Evolutionary conservation across 2,113 vertebrate species (phyloP).

Genomic region (Plecotus auritus): DNA sequence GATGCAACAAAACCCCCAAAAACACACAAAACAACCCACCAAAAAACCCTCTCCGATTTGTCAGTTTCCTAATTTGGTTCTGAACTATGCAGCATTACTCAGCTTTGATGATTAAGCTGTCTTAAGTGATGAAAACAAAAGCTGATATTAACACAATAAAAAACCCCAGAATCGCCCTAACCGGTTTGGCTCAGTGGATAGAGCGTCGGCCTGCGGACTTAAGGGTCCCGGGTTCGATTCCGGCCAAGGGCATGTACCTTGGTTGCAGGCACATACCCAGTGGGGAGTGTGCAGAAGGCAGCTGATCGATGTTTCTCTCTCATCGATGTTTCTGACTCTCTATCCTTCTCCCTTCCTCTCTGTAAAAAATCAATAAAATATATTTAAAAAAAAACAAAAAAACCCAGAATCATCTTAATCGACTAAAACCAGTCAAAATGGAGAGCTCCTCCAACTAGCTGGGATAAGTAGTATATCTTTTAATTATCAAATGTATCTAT

Average conservation of each 20-base stretch:
- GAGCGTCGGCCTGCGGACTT: too few relatives aligned
- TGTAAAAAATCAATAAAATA: too few relatives aligned
- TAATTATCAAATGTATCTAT: not conserved
- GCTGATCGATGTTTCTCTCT: too few relatives aligned
- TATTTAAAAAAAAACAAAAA: too few relatives aligned
- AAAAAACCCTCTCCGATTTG: not conserved
- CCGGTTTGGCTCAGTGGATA: too few relatives aligned
- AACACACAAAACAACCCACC: not conserved
- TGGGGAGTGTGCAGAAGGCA: too few relatives aligned
- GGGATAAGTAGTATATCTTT: not conserved
- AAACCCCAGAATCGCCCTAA: not conserved
- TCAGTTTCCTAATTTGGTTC: not conserved
- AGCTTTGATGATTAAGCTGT: not conserved
- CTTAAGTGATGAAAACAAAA: not conserved
- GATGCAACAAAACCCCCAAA: not conserved
- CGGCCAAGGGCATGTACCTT: too few relatives aligned
- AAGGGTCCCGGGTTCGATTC: too few relatives aligned
- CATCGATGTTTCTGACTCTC: too few relatives aligned
- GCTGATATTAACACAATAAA: not conserved
- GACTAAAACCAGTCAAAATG: not conserved
- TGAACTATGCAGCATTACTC: not conserved
- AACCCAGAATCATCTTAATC: not conserved
- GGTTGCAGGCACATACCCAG: too few relatives aligned
- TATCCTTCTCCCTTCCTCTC: too few relatives aligned
- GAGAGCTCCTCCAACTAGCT: not conserved